Percentiles rank a stretch among this genome's conserved stretches.
These are phyloP conservation scores for Microcebus tavaratra DNA, from an alignment of 2,113 vertebrate genomes.

Conservation along the genomic window DNA sequence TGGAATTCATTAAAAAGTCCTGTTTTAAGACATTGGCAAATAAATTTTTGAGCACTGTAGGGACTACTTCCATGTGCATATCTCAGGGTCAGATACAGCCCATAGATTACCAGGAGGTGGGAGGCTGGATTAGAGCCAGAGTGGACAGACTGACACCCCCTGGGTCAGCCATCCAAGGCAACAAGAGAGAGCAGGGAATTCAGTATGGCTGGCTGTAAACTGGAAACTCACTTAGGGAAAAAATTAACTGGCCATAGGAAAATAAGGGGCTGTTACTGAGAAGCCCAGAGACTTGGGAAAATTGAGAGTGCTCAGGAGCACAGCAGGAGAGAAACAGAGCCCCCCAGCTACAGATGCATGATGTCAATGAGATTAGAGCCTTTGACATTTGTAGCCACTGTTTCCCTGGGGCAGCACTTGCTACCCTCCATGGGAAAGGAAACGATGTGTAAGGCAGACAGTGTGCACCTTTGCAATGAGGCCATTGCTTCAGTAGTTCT, in stretches of 20 bases:
- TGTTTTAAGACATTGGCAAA: not conserved
- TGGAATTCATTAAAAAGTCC: not conserved
- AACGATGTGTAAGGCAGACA: not conserved
- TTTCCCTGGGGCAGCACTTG: not conserved
- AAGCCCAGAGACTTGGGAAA: not conserved
- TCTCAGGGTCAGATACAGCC: not conserved
- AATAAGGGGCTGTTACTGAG: not conserved
- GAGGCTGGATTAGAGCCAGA: not conserved
- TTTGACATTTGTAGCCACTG: not conserved
- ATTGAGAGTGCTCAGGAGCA: not conserved
- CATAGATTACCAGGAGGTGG: rapidly evolving
- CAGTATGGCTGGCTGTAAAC: slow-evolving; percentile 6
- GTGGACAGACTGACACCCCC: not conserved
- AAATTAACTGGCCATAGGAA: not conserved
- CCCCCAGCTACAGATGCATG: not conserved
- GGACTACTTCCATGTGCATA: not conserved
- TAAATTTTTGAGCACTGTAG: not conserved
- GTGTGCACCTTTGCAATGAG: rapidly evolving
- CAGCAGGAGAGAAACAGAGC: not conserved
- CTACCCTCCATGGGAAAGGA: not conserved
- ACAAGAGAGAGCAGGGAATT: not conserved
- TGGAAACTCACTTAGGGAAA: slow-evolving; percentile 42
- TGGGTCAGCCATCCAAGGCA: not conserved
- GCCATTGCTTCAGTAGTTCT: rapidly evolving
- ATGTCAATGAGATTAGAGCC: not conserved